Base-by-base conservation (phyloP, 2,888 invertebrate genomes). In the Mythimna albipuncta region DNA sequence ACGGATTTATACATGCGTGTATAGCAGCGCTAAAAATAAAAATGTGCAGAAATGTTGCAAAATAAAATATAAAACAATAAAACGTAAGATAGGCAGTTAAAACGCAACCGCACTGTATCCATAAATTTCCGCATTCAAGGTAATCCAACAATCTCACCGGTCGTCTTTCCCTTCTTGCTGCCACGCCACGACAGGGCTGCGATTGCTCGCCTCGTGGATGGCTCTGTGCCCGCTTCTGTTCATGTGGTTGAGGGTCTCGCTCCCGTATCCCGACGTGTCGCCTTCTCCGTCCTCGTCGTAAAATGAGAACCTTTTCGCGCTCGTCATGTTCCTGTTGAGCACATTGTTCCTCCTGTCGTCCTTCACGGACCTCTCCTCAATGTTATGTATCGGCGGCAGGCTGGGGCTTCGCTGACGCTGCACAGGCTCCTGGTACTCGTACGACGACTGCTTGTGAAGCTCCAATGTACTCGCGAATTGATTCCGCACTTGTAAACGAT, bases 261-360 rank as follows among this genome's bases (percentile, higher is more conserved):
- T 98, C 64, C 98, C 98, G 93, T 98, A 98, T 54, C 98, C 98
- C 47, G 98, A 98, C 69, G 98, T 98, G 89, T 98, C 98, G 54
- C 98, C 98, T 89, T 98, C 98, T 68, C 96, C 97, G 83, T 96
- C 95, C 87, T 96, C 96, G 87, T 96, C 95, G 83, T 94, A 96
- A 85, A 96, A 95, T n/a, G 95, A 89, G 79, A 95, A 96, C 81
- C 96, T 90, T 71, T 96, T 94, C 26, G 95, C 93, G 68, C 94
- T 94, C n/a, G 94, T 93, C 81, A 94, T 91, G 77, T 96, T 95
- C 62, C 95, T 88, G 82, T 94, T 94, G 63, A 95, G 82, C 61
- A 91, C 83, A 77, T 91, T 94, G 9, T 86, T 85, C 69, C 90
- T 91, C 77, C 90, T 92, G 11, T 94, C 93, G 81, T 95, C 96